Percentiles rank a stretch among this genome's conserved stretches.
Evolutionary conservation across 1,140 invertebrate genomes (phyloP).

Genomic region (Hestina assimilis): DNA sequence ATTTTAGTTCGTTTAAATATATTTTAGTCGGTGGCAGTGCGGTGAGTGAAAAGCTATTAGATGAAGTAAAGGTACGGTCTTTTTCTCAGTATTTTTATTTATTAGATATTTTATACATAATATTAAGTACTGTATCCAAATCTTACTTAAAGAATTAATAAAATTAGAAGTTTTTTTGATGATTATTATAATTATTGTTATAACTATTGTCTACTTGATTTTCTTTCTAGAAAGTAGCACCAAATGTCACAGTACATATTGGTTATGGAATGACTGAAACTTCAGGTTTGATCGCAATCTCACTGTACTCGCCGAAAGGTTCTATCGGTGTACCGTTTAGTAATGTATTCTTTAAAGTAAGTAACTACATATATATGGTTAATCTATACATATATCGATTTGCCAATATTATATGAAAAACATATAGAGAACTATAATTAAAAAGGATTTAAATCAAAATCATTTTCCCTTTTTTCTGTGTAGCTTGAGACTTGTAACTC

Average conservation of each 20-base stretch:
- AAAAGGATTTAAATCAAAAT: too few relatives aligned
- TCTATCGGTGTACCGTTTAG: conserved; percentile 4
- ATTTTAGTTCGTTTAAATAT: conserved; percentile 36
- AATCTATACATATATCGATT: too few relatives aligned
- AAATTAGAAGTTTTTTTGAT: background rate
- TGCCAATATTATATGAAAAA: too few relatives aligned
- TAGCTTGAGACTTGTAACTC: too few relatives aligned
- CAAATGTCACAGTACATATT: background rate
- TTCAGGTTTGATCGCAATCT: background rate
- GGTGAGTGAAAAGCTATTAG: conserved; percentile 28
- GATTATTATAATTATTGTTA: too few relatives aligned
- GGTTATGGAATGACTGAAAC: conserved; percentile 20
- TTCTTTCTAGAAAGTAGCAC: background rate
- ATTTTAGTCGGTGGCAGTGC: conserved; percentile 42
- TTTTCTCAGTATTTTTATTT: background rate
- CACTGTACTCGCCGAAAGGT: background rate
- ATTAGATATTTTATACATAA: too few relatives aligned
- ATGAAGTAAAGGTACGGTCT: background rate
- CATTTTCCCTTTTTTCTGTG: too few relatives aligned
- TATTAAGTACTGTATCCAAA: too few relatives aligned
- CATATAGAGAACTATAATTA: too few relatives aligned
- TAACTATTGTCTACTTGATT: too few relatives aligned
- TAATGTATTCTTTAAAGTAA: conserved; percentile 17
- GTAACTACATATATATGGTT: too few relatives aligned
- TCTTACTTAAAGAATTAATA: too few relatives aligned